Evolutionary conservation across 2,797 vertebrate species (phyloP).

Genomic region (Microtus obscurus): DNA sequence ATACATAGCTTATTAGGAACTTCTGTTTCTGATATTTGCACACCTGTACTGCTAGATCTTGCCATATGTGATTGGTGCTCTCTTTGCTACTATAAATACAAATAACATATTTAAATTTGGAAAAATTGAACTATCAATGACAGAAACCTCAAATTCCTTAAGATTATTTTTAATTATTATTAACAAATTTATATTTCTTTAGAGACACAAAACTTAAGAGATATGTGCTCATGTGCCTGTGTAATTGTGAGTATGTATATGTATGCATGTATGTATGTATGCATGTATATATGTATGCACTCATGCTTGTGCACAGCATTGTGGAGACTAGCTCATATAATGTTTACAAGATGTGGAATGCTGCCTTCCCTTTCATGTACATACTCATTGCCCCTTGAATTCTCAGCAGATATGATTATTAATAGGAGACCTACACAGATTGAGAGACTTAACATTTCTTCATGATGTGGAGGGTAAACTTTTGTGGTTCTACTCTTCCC

Average conservation of each 20-base stretch:
- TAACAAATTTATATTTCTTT: background rate
- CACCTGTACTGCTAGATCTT: background rate
- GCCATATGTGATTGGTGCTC: background rate
- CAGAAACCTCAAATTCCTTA: background rate
- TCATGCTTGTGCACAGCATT: background rate
- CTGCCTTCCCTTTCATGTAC: background rate
- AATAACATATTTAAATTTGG: background rate
- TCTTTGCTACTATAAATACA: background rate
- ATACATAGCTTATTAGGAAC: background rate
- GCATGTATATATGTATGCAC: no score
- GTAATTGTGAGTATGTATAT: fast-evolving
- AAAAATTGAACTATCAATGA: background rate
- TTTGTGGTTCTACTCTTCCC: background rate
- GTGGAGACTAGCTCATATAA: background rate
- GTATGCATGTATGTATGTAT: no score
- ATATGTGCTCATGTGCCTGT: background rate
- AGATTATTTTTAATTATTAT: background rate
- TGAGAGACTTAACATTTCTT: background rate
- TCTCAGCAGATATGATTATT: background rate
- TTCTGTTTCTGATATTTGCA: background rate
- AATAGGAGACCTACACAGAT: background rate
- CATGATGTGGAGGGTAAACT: background rate
- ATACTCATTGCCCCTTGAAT: background rate
- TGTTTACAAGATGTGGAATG: background rate
- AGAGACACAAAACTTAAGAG: background rate